A percentile compares a stretch with the other conserved stretches of the same genome.
Conservation (phyloP, 2,113 vertebrate genomes). For the Nerophis ophidion region DNA sequence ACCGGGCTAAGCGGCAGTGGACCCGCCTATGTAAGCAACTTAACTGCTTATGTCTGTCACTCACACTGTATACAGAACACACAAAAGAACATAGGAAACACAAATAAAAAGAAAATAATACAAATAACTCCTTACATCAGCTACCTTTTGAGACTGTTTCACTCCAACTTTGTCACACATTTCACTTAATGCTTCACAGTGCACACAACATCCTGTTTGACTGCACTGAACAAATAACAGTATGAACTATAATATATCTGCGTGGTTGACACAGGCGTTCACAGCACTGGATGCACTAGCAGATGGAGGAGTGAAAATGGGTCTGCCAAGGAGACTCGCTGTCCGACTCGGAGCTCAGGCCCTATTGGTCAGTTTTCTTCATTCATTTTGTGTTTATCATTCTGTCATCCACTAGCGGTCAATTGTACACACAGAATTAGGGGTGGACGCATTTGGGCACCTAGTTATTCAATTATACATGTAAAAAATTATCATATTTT, state of each 20-base stretch:
- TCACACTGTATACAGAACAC: not conserved
- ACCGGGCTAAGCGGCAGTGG: conserved; percentile 95
- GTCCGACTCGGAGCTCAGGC: conserved; percentile 92
- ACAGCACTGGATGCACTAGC: conserved; percentile 92
- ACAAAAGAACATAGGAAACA: no score
- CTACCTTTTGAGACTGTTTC: no score
- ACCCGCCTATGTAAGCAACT: conserved; percentile 86
- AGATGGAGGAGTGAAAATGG: conserved; percentile 98
- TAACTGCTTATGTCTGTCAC: not conserved
- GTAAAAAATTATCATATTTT: not conserved
- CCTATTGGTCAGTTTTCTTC: conserved; percentile 79
- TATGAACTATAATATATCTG: not conserved
- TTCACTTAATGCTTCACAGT: no score
- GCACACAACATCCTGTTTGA: no score
- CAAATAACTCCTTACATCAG: no score
- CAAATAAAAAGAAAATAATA: no score
- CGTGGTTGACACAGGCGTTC: conserved; percentile 77
- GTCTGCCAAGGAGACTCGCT: conserved; percentile 87
- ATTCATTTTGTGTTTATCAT: not conserved
- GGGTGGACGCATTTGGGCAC: no score
- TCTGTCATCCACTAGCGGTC: not conserved
- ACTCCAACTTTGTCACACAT: no score
- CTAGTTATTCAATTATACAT: not conserved
- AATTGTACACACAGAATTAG: no score
- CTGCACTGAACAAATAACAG: no score